Percentiles rank a stretch among this genome's conserved stretches.
Conservation (phyloP, 2,797 vertebrate species). For the Pipistrellus pygmaeus region DNA sequence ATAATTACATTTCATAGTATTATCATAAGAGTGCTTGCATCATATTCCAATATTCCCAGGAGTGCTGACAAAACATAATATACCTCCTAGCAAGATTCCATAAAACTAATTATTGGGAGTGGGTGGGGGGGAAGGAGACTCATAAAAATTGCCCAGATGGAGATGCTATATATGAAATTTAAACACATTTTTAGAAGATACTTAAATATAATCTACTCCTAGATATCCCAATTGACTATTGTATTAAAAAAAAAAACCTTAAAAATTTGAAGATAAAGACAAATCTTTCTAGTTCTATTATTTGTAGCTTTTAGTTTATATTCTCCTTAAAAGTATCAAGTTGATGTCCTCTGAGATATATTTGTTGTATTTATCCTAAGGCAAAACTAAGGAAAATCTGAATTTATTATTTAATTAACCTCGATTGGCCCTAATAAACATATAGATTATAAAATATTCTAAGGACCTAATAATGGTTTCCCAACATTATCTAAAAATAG, state of each 20-base stretch:
- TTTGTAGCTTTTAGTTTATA: conserved; percentile 4
- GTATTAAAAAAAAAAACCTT: background rate
- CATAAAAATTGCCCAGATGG: background rate
- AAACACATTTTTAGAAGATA: background rate
- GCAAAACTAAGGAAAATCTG: background rate
- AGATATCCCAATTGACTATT: background rate
- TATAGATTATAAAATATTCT: background rate
- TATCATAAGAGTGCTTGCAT: background rate
- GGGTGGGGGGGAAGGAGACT: background rate
- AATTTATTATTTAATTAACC: conserved; percentile 10
- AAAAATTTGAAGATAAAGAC: background rate
- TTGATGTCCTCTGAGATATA: background rate
- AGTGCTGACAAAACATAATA: background rate
- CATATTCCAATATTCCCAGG: background rate
- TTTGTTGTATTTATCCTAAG: conserved; percentile 5
- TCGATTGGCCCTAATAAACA: background rate
- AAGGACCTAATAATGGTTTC: background rate
- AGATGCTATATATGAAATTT: background rate
- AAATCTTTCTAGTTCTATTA: background rate
- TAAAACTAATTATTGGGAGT: background rate
- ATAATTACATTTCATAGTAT: conserved; percentile 24
- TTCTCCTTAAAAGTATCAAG: conserved; percentile 24
- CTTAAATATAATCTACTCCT: background rate
- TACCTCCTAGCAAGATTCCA: background rate
- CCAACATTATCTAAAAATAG: background rate